Conservation (phyloP, 2,888 invertebrate species). For the Lampropteryx suffumata region DNA sequence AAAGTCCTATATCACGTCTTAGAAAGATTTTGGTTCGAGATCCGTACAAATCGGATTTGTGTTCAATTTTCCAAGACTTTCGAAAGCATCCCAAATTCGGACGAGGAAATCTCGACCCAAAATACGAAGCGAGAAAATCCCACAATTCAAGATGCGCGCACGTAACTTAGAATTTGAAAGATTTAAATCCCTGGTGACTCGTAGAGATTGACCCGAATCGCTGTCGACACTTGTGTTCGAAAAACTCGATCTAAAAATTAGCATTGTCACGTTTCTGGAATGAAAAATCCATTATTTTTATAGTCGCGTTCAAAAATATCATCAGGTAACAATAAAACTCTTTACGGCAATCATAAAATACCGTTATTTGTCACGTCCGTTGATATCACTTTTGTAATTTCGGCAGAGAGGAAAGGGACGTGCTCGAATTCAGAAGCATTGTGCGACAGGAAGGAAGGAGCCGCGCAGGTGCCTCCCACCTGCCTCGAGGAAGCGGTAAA, state of each 20-base stretch:
- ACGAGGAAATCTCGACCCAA: slow-evolving; percentile 58
- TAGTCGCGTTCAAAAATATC: slow-evolving; percentile 7
- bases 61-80: slow-evolving; percentile 77
- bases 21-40: slow-evolving; percentile 56
- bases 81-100: slow-evolving; percentile 59
- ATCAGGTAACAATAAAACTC: slow-evolving; percentile 32
- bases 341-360: slow-evolving; percentile 35
- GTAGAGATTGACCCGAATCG: slow-evolving; percentile 56
- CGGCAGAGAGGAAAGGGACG: slow-evolving; percentile 37
- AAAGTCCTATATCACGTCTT: slow-evolving; percentile 54
- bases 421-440: slow-evolving; percentile 49
- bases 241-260: slow-evolving; percentile 30
- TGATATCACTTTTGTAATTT: slow-evolving; percentile 39
- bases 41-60: slow-evolving; percentile 76
- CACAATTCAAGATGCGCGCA: slow-evolving; percentile 52
- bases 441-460: slow-evolving; percentile 59
- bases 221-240: slow-evolving; percentile 37
- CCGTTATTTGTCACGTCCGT: slow-evolving; percentile 39
- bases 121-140: slow-evolving; percentile 60
- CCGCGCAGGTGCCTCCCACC: slow-evolving; percentile 62
- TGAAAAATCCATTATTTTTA: slow-evolving; percentile 13
- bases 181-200: slow-evolving; percentile 63
- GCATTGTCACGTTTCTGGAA: slow-evolving; percentile 12
- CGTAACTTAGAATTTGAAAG: slow-evolving; percentile 62
- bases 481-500: slow-evolving; percentile 45